Conservation (phyloP, 1,140 invertebrate genomes). For the Penaeus vannamei region DNA sequence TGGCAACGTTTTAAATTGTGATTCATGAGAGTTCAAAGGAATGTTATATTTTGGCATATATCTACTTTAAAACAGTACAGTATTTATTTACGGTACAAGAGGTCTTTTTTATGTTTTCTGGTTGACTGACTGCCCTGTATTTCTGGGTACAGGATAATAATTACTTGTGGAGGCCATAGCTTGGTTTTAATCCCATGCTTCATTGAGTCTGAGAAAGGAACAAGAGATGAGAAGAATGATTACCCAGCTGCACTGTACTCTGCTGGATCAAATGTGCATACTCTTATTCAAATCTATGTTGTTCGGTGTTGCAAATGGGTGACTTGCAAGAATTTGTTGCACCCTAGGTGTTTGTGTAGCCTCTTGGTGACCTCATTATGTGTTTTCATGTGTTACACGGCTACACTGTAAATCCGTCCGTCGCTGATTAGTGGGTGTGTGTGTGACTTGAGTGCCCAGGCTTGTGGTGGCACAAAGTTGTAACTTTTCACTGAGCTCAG, state of each 20-base stretch:
- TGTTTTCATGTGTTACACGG: constrained; percentile 53
- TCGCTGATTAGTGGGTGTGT: constrained; percentile 52
- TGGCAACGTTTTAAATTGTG: constrained; percentile 38
- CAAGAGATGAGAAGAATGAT: no score
- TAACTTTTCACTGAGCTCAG: no score
- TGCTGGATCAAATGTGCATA: constrained; percentile 30
- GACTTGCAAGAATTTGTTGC: not conserved
- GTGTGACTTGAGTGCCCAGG: constrained; percentile 39
- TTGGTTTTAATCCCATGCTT: no score
- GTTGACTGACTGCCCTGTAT: no score
- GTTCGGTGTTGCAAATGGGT: constrained; percentile 49
- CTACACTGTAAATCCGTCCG: constrained; percentile 64
- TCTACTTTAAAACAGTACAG: constrained; percentile 32
- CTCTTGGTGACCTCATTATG: constrained; percentile 42
- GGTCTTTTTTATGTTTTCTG: constrained; percentile 12
- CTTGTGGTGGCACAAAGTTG: constrained; percentile 9
- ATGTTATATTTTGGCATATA: constrained; percentile 47
- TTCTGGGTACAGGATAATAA: no score
- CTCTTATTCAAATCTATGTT: constrained; percentile 41
- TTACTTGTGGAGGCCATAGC: no score
- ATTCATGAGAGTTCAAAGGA: constrained; percentile 48
- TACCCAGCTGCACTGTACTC: constrained; percentile 6
- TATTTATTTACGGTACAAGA: constrained; percentile 19
- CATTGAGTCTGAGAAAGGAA: no score
- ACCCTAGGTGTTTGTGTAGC: constrained; percentile 43